A percentile compares a stretch with the other conserved stretches of the same genome.
phyloP scores from a whole-genome alignment of 2,888 invertebrate genomes.

The Cephus nigrinus region DNA sequence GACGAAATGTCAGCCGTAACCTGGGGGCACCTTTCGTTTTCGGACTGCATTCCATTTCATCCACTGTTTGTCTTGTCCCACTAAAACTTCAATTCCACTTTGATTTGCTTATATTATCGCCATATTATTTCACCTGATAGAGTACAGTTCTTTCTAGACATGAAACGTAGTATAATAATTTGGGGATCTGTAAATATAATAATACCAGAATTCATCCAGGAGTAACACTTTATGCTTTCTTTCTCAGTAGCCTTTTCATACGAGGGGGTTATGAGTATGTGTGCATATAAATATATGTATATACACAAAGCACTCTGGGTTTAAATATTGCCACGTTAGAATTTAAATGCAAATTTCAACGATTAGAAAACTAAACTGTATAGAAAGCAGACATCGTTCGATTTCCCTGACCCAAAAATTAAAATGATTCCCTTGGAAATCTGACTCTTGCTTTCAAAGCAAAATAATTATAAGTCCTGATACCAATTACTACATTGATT shows the following conservation, averaged over 20 bases:
- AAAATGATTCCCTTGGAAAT: not conserved
- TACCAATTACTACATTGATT: not conserved
- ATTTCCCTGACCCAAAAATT: constrained; percentile 4
- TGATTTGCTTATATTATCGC: not conserved
- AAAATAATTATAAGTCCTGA: not conserved
- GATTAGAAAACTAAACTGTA: constrained; percentile 15
- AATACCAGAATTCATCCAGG: not conserved
- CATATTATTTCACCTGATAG: not conserved
- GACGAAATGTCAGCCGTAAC: constrained; percentile 38
- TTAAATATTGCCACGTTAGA: not conserved
- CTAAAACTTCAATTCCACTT: not conserved
- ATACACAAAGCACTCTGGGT: not conserved
- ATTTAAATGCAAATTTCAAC: constrained; percentile 19
- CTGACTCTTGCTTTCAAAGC: not conserved
- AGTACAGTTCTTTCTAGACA: not conserved
- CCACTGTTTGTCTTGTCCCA: not conserved
- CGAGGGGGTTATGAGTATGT: not conserved
- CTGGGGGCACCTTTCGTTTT: constrained; percentile 42
- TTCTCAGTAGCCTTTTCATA: not conserved
- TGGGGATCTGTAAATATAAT: not conserved
- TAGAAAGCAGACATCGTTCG: constrained; percentile 7
- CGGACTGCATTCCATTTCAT: constrained; percentile 33
- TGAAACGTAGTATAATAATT: not conserved
- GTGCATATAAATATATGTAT: not conserved
- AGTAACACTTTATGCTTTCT: not conserved